Evolutionary conservation across 1,140 invertebrate species (phyloP).

Genomic region (Meloidogyne hapla): DNA sequence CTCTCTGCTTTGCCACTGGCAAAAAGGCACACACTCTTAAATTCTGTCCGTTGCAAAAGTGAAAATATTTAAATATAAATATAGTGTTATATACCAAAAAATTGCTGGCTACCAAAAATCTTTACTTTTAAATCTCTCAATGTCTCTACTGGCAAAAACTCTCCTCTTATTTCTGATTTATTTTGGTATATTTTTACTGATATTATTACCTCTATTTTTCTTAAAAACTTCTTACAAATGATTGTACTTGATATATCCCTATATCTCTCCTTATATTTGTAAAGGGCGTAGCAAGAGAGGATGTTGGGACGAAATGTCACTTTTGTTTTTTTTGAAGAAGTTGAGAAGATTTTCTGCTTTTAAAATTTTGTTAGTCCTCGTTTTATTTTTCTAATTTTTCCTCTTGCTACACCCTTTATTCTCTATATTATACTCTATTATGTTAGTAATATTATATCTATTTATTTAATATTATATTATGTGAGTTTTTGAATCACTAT

Average conservation of each 20-base stretch:
- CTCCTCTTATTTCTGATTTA: background rate
- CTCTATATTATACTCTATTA: background rate
- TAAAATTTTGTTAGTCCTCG: no score
- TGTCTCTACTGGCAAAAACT: background rate
- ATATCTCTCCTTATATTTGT: no score
- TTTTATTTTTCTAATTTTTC: no score
- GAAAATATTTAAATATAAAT: background rate
- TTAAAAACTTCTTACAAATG: no score
- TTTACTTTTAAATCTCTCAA: background rate
- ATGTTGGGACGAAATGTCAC: no score
- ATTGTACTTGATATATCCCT: no score
- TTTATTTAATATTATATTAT: background rate
- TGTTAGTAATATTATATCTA: constrained; percentile 6
- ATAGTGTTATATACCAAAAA: background rate
- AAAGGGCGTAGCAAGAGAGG: no score
- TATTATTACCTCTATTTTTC: no score
- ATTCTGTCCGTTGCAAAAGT: constrained; percentile 28
- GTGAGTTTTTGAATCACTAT: background rate
- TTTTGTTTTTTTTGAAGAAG: no score
- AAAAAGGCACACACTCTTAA: constrained; percentile 29
- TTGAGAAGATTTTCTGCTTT: no score
- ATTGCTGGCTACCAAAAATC: background rate
- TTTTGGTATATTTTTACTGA: no score
- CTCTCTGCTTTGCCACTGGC: constrained; percentile 29
- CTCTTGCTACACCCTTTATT: background rate